phyloP scores from a whole-genome alignment of 2,797 vertebrate species.

The Ctenopoma kingsleyae region DNA sequence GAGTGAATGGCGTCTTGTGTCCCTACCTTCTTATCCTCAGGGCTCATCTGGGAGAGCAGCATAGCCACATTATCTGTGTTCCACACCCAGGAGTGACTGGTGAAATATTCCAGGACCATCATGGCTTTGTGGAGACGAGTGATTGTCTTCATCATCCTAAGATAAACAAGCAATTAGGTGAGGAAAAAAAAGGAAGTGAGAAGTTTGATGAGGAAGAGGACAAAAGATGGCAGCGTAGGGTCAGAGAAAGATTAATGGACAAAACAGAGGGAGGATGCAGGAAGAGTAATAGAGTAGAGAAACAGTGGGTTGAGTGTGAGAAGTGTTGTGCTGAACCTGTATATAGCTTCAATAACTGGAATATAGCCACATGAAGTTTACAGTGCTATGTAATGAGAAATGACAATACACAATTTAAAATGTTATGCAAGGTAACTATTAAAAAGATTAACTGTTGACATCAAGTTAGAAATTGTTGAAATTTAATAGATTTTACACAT shows the following conservation, averaged over 20 bases:
- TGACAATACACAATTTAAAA: no score
- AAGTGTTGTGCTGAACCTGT: no score
- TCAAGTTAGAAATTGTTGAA: no score
- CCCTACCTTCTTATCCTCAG: slow-evolving; percentile 94
- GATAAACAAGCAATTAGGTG: background rate
- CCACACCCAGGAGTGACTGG: slow-evolving; percentile 98
- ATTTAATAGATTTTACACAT: no score
- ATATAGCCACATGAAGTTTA: no score
- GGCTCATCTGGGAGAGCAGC: slow-evolving; percentile 91
- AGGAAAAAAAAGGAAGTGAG: background rate
- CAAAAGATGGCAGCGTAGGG: background rate
- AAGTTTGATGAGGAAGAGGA: background rate
- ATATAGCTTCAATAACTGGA: no score
- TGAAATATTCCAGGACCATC: slow-evolving; percentile 98
- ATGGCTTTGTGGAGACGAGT: slow-evolving; percentile 96
- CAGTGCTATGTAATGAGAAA: no score
- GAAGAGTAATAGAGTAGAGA: background rate
- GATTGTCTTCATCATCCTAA: slow-evolving; percentile 99
- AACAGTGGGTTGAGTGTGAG: no score
- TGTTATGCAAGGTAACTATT: no score
- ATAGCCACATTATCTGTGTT: slow-evolving; percentile 94
- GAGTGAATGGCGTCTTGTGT: fast-evolving
- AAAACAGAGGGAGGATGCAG: background rate
- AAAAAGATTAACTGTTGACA: no score
- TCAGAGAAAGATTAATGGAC: background rate